phyloP scores from a whole-genome alignment of 1,140 invertebrate species.

The Pectinophora gossypiella region DNA sequence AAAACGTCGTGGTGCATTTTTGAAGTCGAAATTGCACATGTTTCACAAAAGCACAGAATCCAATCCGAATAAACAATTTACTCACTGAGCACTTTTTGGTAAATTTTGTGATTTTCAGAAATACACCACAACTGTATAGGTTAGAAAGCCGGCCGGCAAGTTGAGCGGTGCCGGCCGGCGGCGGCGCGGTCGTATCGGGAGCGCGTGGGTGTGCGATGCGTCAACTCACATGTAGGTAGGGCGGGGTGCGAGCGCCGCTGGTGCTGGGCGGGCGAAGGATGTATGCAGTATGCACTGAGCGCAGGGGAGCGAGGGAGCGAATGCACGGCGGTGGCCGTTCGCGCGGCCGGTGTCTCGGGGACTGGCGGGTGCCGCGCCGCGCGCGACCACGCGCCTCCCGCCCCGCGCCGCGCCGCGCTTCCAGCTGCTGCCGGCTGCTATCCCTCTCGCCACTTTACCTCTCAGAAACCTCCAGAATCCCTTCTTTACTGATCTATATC shows the following conservation, averaged over 20 bases:
- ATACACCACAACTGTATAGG: conserved; percentile 3
- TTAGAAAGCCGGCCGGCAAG: conserved; percentile 18
- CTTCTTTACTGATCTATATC: no score
- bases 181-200: neutral
- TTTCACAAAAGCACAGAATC: neutral
- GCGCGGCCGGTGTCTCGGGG: conserved; percentile 67
- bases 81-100: neutral
- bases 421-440: conserved; percentile 48
- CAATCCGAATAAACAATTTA: neutral
- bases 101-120: neutral
- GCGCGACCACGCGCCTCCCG: conserved; percentile 46
- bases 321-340: conserved; percentile 58
- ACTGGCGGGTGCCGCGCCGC: conserved; percentile 59
- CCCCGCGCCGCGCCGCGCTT: conserved; percentile 54
- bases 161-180: conserved; percentile 6
- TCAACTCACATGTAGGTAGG: conserved; percentile 57
- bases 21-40: neutral
- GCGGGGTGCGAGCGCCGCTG: conserved; percentile 37
- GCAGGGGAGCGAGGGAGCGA: conserved; percentile 19
- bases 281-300: conserved; percentile 20
- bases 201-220: conserved; percentile 19
- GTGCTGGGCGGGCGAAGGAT: conserved; percentile 30
- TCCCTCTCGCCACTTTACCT: no score
- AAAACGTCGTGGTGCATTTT: conserved; percentile 5
- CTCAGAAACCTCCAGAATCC: conserved; percentile 55